Evolutionary conservation across 2,113 vertebrate genomes (phyloP).

Genomic region (Morone chrysops): DNA sequence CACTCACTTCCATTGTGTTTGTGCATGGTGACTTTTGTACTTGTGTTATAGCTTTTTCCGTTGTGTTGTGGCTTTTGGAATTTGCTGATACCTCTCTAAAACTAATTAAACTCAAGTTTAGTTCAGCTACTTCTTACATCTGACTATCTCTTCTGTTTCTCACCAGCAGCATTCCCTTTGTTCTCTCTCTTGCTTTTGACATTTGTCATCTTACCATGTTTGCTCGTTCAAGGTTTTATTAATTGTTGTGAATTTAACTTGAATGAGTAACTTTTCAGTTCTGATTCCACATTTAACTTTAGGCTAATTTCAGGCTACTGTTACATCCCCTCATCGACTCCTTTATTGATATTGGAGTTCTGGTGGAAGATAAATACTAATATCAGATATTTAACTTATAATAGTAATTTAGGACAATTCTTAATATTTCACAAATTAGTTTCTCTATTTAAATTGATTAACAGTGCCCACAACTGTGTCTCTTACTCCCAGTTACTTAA

Average conservation of each 20-base stretch:
- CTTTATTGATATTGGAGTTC: too few species aligned
- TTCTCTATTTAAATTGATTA: background rate
- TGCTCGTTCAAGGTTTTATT: background rate
- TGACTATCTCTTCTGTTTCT: background rate
- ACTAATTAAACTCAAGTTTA: background rate
- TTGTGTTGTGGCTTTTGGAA: too few species aligned
- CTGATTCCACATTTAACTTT: slow-evolving; percentile 33
- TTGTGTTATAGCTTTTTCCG: too few species aligned
- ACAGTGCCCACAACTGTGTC: background rate
- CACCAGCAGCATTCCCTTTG: background rate
- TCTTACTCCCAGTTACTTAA: background rate
- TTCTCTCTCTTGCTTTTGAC: background rate
- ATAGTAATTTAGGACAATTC: background rate
- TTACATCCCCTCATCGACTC: too few species aligned
- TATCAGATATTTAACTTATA: too few species aligned
- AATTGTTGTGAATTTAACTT: background rate
- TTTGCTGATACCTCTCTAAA: background rate
- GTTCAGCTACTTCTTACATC: background rate
- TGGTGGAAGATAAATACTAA: too few species aligned
- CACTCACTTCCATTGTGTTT: too few species aligned
- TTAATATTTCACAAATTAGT: too few species aligned
- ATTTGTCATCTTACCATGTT: background rate
- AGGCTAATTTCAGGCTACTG: slow-evolving; percentile 44
- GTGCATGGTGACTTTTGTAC: too few species aligned
- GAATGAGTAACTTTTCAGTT: slow-evolving; percentile 36